Evolutionary conservation across 53 echinoderm and acorn worm genomes (phyloP), one percentile per base, ranked within the genome.

Genomic region (Holothuria scabra): DNA sequence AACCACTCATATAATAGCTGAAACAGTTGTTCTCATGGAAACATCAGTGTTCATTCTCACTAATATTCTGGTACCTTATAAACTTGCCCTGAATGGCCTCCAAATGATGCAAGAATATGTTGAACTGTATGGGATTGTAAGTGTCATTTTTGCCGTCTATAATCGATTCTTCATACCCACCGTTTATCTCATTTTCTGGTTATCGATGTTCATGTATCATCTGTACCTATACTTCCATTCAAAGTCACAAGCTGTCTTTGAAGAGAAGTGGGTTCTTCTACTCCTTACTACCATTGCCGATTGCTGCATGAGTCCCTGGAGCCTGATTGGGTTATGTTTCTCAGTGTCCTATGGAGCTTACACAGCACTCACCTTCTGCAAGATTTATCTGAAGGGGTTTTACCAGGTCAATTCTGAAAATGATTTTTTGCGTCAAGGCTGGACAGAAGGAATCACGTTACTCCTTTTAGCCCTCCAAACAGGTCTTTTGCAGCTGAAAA

Each of bases 261-360:
- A 91, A 28, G 93, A 93, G 72, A 86, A 81, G 55, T 94, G 94
- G 94, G 84, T 86, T 20, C 56, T 94, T 48, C 87, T 94, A 49
- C 85, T 94, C 12, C 87, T 94, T 8, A 94, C 99, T 8, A 84
- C 91, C 4, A 87, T 94, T 28, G 99, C 94, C 1, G 92, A 95
- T 59, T 93, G 94, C 84, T 99, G 94, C 56, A 87, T 90, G 67
- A 93, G 92, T 82, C 99, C 95, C 0, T 99, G 99, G 99, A 95
- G 94, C 72, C 86, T 99, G 46, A 79, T 99, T 7, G 99, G 99
- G 0, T 93, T 99, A 58, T 93, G 99, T 85, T 95, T 85, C 67
- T 85, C 94, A 20, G 99, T 99, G 25, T 97, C 97, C 34, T 99
- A 99, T 56, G 70, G 92, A 2, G 99, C 94, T 8, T 99, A 87